phyloP scores from a whole-genome alignment of 2,797 vertebrate genomes.

The Catostomus latipinnis region DNA sequence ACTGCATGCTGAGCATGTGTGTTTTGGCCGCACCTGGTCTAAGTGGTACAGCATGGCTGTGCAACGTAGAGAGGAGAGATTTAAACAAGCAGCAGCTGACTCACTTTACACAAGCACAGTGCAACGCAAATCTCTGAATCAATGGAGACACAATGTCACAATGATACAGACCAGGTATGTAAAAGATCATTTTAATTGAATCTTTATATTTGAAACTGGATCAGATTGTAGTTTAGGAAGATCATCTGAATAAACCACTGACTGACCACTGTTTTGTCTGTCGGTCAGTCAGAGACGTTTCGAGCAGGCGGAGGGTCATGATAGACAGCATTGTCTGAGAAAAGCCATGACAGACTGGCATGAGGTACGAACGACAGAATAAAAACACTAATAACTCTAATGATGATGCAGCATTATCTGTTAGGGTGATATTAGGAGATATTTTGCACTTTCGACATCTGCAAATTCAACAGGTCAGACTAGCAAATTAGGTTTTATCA shows the following conservation, averaged over 20 bases:
- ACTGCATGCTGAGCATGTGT: constrained; percentile 75
- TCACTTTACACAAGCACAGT: constrained; percentile 63
- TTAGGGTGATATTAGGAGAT: too few relatives aligned
- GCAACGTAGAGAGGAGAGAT: constrained; percentile 62
- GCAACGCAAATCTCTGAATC: constrained; percentile 70
- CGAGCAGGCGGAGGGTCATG: constrained; percentile 70
- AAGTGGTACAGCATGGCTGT: constrained; percentile 74
- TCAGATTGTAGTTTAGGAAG: neutral
- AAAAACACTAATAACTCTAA: neutral
- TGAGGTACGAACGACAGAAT: constrained; percentile 74
- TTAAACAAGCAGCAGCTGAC: constrained; percentile 66
- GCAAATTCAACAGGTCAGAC: too few relatives aligned
- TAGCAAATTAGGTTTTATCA: too few relatives aligned
- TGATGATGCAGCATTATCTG: too few relatives aligned
- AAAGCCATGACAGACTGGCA: constrained; percentile 82
- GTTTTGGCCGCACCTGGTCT: constrained; percentile 74
- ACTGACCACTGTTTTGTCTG: constrained; percentile 30
- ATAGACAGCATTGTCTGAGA: constrained; percentile 65
- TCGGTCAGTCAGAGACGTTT: constrained; percentile 60
- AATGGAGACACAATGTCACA: constrained; percentile 78
- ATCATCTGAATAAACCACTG: neutral
- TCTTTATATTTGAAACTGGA: neutral
- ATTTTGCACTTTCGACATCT: too few relatives aligned
- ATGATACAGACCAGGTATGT: constrained; percentile 67
- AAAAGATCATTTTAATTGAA: neutral